Evolutionary conservation across 2,888 invertebrate species (phyloP), one percentile per base, ranked within the genome.

Genomic region (Acleris laterana): DNA sequence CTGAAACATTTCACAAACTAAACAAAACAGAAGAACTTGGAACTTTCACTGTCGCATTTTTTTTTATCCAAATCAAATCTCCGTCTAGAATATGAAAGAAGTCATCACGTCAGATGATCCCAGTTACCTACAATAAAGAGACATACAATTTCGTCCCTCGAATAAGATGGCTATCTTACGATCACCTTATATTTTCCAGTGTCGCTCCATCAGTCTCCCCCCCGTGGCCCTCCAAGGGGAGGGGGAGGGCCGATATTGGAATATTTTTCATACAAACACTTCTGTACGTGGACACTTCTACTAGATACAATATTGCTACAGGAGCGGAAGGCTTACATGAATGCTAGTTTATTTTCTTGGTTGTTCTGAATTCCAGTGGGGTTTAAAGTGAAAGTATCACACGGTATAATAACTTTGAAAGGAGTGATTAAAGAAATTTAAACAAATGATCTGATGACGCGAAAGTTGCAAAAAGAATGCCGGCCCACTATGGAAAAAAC

Each of bases 191-290:
- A 79, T 76, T 78, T 78, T 75, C 77, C 74, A 75, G 72, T 71
- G 70, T 64, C 63, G 68, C 56, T 68, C 68, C 64, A 68, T 70
- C 69, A 69, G 61, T 71, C 73, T 73, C 69, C 70, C 69, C 66
- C 68, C 55, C 17, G 13, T 13, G 4, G 38, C 38, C 38, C 38
- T 38, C 38, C 52, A 20, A 51, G 60, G 42, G 63, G 71, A 75
- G 72, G 69, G 64, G 68, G 65, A 68, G 77, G 78, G 79, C 75
- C 80, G 84, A 88, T 93, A 93, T 93, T 93, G 93, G 92, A 93
- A 93, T 93, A 93, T 93, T 92, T 93, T 91, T 92, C 93, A 92
- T 91, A 93, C 93, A 93, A 93, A 93, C 93, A 93, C 91, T 87
- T 88, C 84, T 87, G 84, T 87, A 90, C 90, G 92, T 91, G 93